Percentiles rank a stretch among this genome's conserved stretches.
phyloP scores from a whole-genome alignment of 1,140 invertebrate species.

The Amyelois transitella region DNA sequence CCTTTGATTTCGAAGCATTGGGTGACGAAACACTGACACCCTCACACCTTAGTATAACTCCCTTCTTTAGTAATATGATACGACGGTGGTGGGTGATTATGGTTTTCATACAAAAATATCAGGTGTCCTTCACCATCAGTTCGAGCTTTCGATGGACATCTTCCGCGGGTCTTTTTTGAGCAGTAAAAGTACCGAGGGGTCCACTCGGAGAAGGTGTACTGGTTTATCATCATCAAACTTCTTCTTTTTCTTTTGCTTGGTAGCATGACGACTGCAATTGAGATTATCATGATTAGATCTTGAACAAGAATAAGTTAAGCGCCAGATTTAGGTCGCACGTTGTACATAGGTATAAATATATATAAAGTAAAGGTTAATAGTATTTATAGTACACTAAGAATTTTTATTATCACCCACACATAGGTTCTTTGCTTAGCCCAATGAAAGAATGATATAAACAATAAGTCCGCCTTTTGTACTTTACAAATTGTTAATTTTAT shows the following conservation, averaged over 20 bases:
- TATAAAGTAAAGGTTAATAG: too few relatives aligned
- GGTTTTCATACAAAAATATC: conserved; percentile 21
- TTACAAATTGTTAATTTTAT: too few relatives aligned
- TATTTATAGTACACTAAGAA: too few relatives aligned
- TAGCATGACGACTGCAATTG: conserved; percentile 20
- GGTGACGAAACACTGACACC: too few relatives aligned
- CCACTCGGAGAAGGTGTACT: conserved; percentile 29
- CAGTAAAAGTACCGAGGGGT: conserved; percentile 26
- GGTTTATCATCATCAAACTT: conserved; percentile 30
- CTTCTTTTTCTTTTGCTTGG: conserved; percentile 14
- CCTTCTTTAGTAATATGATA: conserved; percentile 21
- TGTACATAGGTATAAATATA: background rate
- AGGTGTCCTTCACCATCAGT: conserved; percentile 17
- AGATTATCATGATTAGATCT: background rate
- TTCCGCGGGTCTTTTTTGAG: conserved; percentile 19
- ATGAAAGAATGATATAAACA: too few relatives aligned
- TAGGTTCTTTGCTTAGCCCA: too few relatives aligned
- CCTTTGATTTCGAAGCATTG: too few relatives aligned
- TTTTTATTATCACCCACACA: too few relatives aligned
- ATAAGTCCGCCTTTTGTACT: too few relatives aligned
- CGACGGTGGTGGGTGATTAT: conserved; percentile 28
- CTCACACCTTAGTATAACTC: background rate
- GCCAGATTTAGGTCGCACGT: background rate
- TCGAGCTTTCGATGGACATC: conserved; percentile 22
- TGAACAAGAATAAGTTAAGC: too few relatives aligned